Evolutionary conservation across 23 tunicate species (phyloP).

Genomic region (Corella eumyota): DNA sequence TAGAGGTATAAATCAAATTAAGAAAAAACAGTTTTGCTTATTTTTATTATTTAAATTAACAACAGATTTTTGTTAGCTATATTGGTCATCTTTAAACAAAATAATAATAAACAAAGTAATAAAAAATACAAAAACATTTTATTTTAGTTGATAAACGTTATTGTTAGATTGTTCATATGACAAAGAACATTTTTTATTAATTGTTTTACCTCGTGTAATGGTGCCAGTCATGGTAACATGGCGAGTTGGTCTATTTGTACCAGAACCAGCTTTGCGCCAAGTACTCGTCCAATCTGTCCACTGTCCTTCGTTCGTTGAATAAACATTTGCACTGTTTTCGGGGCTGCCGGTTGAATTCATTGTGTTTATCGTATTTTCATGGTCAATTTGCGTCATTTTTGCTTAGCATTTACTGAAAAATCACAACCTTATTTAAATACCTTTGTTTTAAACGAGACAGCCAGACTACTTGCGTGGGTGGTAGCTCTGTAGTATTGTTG

Average conservation of each 20-base stretch:
- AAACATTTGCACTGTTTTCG: constrained; percentile 4
- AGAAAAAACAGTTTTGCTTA: background rate
- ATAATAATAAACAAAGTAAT: too few relatives aligned
- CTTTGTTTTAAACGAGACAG: too few relatives aligned
- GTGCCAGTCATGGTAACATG: constrained; percentile 93
- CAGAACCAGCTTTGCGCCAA: constrained; percentile 56
- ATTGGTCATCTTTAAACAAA: too few relatives aligned
- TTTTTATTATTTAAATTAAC: background rate
- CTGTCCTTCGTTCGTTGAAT: constrained; percentile 19
- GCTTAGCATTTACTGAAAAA: too few relatives aligned
- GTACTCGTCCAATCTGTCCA: constrained; percentile 94
- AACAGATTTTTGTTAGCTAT: too few relatives aligned
- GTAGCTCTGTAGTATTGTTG: too few relatives aligned
- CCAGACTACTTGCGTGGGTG: too few relatives aligned
- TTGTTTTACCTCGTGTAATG: constrained; percentile 55
- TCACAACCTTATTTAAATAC: too few relatives aligned
- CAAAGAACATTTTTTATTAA: background rate
- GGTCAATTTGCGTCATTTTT: too few relatives aligned
- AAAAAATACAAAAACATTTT: background rate
- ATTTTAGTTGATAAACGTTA: background rate
- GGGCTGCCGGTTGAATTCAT: too few relatives aligned
- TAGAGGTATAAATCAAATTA: background rate
- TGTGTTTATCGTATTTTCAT: too few relatives aligned
- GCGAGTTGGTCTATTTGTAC: constrained; percentile 15
- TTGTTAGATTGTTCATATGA: background rate